Base-by-base conservation (phyloP, 2,888 invertebrate species). In the Cheilosia scutellata region DNA sequence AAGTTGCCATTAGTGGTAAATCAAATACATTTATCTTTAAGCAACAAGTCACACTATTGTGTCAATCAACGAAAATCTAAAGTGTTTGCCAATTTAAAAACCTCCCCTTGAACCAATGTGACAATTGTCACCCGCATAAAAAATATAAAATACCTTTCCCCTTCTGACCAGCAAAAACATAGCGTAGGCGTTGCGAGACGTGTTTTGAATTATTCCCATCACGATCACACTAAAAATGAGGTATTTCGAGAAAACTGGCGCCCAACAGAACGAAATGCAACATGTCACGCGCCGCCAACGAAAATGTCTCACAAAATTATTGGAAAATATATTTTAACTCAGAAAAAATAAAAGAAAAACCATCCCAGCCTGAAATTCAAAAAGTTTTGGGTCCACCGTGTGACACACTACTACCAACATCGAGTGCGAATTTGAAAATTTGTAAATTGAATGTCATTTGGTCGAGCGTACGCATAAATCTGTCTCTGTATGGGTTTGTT, bases 391-490 rank as follows among this genome's bases (percentile, higher is more conserved):
- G 4, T 5, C 11, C 42, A 62, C n/a, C 72, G 37, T 40, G 49
- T 29, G 31, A 6, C n/a, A 25, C 63, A n/a, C 40, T 33, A 29
- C 13, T 53, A 51, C 27, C 16, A 20, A 20, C 47, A 60, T 62
- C 42, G 68, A 53, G 51, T 60, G 66, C 68, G 58, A 75, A 75
- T 74, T 74, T 65, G 42, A 60, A 66, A 76, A 60, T 77, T 70
- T 29, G 68, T 33, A 70, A 70, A 78, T 78, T 78, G 62, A 62
- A 78, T 70, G 62, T 70, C 77, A 66, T 49, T 71, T 71, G 33
- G n/a, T 47, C 29, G 40, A n/a, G 7, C n/a, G 53, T 6, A 37
- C 20, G 9, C 11, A 11, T 7, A 11, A 20, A 37, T 29, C n/a
- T 6, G 31, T 25, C 11, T 27, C 25, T 27, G 13, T 40, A 20